Evolutionary conservation across 2,888 invertebrate genomes (phyloP).

Genomic region (Ophioninae sp.): DNA sequence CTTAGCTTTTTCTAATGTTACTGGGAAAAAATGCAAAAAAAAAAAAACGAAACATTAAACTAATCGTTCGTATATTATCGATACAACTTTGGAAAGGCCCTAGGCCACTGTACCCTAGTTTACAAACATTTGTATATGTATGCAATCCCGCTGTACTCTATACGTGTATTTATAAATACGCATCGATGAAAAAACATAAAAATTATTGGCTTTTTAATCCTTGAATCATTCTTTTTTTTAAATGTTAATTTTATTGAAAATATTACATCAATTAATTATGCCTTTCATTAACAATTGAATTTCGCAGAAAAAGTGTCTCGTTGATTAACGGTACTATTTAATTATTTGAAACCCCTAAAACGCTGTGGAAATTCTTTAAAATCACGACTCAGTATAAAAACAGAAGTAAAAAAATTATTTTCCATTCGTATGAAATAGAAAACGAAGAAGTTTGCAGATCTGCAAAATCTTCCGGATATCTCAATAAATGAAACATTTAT

Average conservation of each 20-base stretch:
- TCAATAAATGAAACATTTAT: constrained; percentile 15
- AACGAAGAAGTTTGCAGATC: too few species aligned
- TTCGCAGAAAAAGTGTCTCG: too few species aligned
- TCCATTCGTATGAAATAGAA: too few species aligned
- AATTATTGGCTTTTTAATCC: not conserved
- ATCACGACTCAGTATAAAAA: too few species aligned
- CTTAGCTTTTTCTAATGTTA: constrained; percentile 70
- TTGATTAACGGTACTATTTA: too few species aligned
- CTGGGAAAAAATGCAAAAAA: constrained; percentile 59
- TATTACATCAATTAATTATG: too few species aligned
- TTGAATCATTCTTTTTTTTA: not conserved
- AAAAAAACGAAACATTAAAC: constrained; percentile 33
- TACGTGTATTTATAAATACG: constrained; percentile 80
- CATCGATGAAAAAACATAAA: constrained; percentile 73
- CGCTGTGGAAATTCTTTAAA: too few species aligned
- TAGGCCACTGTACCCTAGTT: constrained; percentile 74
- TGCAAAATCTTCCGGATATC: too few species aligned
- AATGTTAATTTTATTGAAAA: not conserved
- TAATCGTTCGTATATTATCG: constrained; percentile 59
- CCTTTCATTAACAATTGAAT: too few species aligned
- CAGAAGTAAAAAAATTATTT: too few species aligned
- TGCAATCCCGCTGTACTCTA: constrained; percentile 76
- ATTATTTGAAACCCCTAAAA: too few species aligned
- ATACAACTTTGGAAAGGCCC: constrained; percentile 74
- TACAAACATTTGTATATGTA: constrained; percentile 79